A percentile compares a stretch with the other conserved stretches of the same genome.
Evolutionary conservation across 2,797 vertebrate genomes (phyloP).

Genomic region (Malacoraja senta): DNA sequence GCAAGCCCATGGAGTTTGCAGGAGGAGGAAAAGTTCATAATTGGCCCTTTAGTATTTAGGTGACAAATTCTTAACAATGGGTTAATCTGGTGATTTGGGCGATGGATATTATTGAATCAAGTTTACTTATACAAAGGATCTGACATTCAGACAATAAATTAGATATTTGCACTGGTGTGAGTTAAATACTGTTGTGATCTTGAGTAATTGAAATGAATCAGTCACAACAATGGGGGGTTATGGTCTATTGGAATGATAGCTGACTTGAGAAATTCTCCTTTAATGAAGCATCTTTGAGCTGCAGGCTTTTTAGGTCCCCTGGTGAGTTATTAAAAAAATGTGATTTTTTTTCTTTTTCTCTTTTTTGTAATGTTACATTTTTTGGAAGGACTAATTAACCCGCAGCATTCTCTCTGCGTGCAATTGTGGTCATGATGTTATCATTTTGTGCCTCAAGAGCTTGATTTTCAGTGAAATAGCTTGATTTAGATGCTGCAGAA

Average conservation of each 20-base stretch:
- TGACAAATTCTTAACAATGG: constrained; percentile 42
- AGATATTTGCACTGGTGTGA: background rate
- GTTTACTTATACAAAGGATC: background rate
- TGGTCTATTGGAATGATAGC: background rate
- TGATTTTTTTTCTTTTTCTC: background rate
- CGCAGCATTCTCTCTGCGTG: background rate
- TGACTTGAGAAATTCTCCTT: background rate
- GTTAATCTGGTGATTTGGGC: background rate
- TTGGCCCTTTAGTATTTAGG: constrained; percentile 45
- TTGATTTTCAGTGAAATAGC: background rate
- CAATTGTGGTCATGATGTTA: background rate
- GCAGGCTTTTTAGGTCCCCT: background rate
- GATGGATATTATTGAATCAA: background rate
- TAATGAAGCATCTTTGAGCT: background rate
- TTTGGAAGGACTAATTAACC: background rate
- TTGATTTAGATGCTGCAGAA: background rate
- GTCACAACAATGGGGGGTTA: background rate
- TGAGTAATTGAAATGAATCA: background rate
- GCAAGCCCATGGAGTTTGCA: constrained; percentile 1
- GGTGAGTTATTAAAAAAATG: background rate
- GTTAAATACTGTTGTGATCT: background rate
- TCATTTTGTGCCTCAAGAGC: background rate
- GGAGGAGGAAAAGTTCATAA: constrained; percentile 23
- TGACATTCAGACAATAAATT: constrained; percentile 19
- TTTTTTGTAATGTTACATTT: background rate